Conservation (phyloP, 35 echinoderm and acorn worm genomes). For the Heliocidaris tuberculata region DNA sequence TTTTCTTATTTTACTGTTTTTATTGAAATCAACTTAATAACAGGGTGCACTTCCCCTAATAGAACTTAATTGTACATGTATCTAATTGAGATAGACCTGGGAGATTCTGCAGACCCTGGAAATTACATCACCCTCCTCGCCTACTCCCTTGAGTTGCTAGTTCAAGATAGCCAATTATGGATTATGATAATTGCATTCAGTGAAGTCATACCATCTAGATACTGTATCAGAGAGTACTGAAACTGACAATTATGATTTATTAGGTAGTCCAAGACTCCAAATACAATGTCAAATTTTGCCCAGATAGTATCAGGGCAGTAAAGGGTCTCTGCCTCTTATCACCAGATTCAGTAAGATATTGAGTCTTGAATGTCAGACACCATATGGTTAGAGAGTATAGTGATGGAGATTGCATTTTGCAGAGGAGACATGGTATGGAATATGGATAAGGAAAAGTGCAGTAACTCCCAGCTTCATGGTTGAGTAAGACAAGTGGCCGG, state of each 20-base stretch:
- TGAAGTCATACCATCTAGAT: not conserved
- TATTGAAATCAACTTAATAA: no score
- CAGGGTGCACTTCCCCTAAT: no score
- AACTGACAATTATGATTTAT: not conserved
- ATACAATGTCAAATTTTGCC: not conserved
- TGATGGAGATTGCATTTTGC: not conserved
- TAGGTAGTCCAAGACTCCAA: not conserved
- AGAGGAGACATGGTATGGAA: not conserved
- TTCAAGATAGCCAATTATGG: not conserved
- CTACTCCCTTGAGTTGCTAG: not conserved
- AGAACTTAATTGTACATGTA: no score
- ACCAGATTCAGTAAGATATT: not conserved
- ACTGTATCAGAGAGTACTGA: not conserved
- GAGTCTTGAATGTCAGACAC: constrained; percentile 15
- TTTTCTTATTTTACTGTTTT: no score
- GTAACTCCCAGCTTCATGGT: not conserved
- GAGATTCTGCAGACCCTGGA: not conserved
- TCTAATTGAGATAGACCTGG: not conserved
- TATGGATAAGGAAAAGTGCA: not conserved
- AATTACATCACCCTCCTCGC: not conserved
- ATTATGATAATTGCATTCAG: not conserved
- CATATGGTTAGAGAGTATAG: not conserved
- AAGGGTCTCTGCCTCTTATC: not conserved
- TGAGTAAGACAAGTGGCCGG: not conserved
- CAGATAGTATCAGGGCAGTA: not conserved